Evolutionary conservation across 2,888 invertebrate genomes (phyloP).

Genomic region (Arge pagana): DNA sequence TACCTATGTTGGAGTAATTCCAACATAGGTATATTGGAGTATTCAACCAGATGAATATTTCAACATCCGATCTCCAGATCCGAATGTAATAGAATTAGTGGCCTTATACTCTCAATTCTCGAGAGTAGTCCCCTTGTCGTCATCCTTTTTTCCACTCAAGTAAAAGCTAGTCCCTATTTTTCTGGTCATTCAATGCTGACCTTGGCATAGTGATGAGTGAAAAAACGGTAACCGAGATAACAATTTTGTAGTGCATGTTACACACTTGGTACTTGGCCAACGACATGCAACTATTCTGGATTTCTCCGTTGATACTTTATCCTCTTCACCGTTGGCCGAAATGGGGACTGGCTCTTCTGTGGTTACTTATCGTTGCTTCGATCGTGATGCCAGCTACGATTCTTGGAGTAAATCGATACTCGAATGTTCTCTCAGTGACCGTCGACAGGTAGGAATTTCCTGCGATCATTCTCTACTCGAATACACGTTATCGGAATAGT

Average conservation of each 20-base stretch:
- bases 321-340: slow-evolving; percentile 9
- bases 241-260: slow-evolving; percentile 58
- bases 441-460: not conserved
- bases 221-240: not conserved
- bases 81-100: too few relatives aligned
- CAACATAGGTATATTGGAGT: not conserved
- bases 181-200: too few relatives aligned
- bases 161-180: too few relatives aligned
- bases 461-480: not conserved
- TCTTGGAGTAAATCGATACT: slow-evolving; percentile 40
- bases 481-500: not conserved
- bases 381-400: slow-evolving; percentile 47
- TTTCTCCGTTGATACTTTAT: slow-evolving; percentile 19
- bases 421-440: slow-evolving; percentile 1
- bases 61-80: too few relatives aligned
- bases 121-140: too few relatives aligned
- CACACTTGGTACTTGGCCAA: slow-evolving; percentile 60
- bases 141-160: too few relatives aligned
- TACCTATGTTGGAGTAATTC: not conserved
- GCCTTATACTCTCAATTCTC: too few relatives aligned
- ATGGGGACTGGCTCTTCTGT: slow-evolving; percentile 4
- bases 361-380: slow-evolving; percentile 39
- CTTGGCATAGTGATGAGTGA: too few relatives aligned
- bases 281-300: slow-evolving; percentile 23
- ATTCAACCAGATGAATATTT: slow-evolving; percentile 17